These are phyloP conservation scores for Harpagoxenus sublaevis DNA, from an alignment of 2,888 invertebrate species.

Conservation along the genomic window DNA sequence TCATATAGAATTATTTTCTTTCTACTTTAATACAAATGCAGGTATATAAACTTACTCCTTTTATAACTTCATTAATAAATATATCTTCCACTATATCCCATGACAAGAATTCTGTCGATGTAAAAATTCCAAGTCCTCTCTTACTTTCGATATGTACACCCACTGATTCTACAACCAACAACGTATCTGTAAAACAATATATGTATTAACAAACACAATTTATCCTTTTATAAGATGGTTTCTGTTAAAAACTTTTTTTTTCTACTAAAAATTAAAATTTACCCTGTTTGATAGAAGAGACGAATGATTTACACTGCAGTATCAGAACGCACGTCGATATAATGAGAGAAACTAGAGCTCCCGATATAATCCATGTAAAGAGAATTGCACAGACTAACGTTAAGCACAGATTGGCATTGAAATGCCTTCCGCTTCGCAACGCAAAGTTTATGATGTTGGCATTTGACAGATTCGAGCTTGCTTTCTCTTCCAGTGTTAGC, in stretches of 20 bases:
- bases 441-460: slow-evolving; percentile 76
- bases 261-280: slow-evolving; percentile 2
- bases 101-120: slow-evolving; percentile 80
- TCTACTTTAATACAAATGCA: not conserved
- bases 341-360: slow-evolving; percentile 56
- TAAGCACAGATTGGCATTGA: slow-evolving; percentile 66
- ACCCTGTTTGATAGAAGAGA: slow-evolving; percentile 78
- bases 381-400: slow-evolving; percentile 65
- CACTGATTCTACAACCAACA: slow-evolving; percentile 81
- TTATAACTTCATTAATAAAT: slow-evolving; percentile 85
- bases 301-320: slow-evolving; percentile 70
- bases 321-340: slow-evolving; percentile 62
- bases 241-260: not conserved
- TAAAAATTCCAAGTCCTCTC: slow-evolving; percentile 73
- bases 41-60: slow-evolving; percentile 76
- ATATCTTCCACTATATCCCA: slow-evolving; percentile 83
- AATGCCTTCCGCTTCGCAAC: slow-evolving; percentile 65
- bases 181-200: slow-evolving; percentile 77
- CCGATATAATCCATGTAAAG: slow-evolving; percentile 65
- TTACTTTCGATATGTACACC: slow-evolving; percentile 82
- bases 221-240: not conserved
- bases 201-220: not conserved
- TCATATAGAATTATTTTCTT: not conserved
- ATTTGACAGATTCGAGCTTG: slow-evolving; percentile 20
- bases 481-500: slow-evolving; percentile 65